Base-by-base conservation (phyloP, 2,888 invertebrate genomes). In the Sarcophaga caerulescens region DNA sequence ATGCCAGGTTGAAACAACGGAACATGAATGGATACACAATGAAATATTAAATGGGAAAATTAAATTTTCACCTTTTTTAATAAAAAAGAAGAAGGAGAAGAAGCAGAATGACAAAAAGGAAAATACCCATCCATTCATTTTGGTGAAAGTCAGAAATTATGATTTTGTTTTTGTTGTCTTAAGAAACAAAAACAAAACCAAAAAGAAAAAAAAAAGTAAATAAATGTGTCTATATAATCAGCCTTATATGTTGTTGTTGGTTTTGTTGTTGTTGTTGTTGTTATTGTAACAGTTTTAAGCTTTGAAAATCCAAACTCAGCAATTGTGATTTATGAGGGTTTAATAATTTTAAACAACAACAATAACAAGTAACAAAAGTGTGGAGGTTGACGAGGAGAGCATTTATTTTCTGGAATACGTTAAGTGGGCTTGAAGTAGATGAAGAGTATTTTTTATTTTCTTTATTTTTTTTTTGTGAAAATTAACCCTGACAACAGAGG, bases 401-500 rank as follows among this genome's bases (percentile, higher is more conserved):
- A 35, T 35, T 35, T 35, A 35, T 35, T 35, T 35, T 35, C 35
- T 35, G 35, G 5, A 70, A 57, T 21, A 62, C 62, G 70, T 62
- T 68, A 62, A 62, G 23, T 62, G 17, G 45, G 35, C 47, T 82
- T 69, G 65, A 65, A 66, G 69, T 70, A 74, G 81, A 52, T 52
- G 69, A 74, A 73, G 77, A 81, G 70, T n/a, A 73, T 74, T 83
- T 77, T 47, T 14, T 47, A 8, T 47, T 14, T 14, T 14, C 3
- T 3, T 14, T n/a, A n/a, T 47, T 47, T 14, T 47, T 47, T 17
- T 52, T 52, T 86, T 86, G 73, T 80, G 70, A 47, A 86, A 86
- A 86, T 86, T 86, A 86, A 86, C 85, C 83, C 83, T 77, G 85
- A 86, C 85, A 84, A 65, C 69, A 75, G 81, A 83, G 83, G 85